A percentile compares a stretch with the other conserved stretches of the same genome.
Evolutionary conservation across 2,797 vertebrate genomes (phyloP).

Genomic region (Alexandromys oeconomus): DNA sequence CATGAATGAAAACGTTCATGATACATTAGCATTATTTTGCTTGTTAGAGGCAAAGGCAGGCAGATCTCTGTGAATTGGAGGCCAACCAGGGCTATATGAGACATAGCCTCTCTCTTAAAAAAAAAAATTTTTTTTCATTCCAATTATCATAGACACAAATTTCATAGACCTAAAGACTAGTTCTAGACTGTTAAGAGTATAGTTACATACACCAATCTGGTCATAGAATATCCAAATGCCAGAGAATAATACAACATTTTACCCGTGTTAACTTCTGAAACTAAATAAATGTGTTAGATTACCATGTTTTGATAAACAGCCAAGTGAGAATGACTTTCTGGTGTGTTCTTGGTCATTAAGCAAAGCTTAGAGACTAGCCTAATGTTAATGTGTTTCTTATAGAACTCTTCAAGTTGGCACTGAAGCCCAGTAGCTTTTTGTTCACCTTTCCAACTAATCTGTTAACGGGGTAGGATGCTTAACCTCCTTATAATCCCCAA

Average conservation of each 20-base stretch:
- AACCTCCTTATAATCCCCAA: not conserved
- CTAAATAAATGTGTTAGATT: constrained; percentile 16
- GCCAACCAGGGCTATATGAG: not conserved
- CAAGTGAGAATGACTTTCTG: constrained; percentile 45
- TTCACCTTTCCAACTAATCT: constrained; percentile 43
- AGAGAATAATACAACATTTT: constrained; percentile 16
- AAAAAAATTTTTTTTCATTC: not conserved
- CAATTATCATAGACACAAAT: constrained; percentile 5
- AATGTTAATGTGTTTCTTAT: not conserved
- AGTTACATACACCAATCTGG: constrained; percentile 2
- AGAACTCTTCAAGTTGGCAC: not conserved
- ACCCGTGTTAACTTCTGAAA: constrained; percentile 43
- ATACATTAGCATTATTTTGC: not conserved
- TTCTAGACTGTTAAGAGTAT: not conserved
- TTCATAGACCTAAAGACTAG: constrained; percentile 18
- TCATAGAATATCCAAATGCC: constrained; percentile 41
- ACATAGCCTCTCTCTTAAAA: not conserved
- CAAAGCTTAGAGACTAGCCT: not conserved
- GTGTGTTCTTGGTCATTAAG: not conserved
- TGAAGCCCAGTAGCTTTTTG: constrained; percentile 46
- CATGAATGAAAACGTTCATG: constrained; percentile 23
- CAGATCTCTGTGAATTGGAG: not conserved
- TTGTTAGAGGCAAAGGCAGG: not conserved
- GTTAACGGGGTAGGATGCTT: not conserved
- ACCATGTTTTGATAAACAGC: not conserved